Conservation (phyloP, 2,888 invertebrate genomes). For the Napeogenes inachia region DNA sequence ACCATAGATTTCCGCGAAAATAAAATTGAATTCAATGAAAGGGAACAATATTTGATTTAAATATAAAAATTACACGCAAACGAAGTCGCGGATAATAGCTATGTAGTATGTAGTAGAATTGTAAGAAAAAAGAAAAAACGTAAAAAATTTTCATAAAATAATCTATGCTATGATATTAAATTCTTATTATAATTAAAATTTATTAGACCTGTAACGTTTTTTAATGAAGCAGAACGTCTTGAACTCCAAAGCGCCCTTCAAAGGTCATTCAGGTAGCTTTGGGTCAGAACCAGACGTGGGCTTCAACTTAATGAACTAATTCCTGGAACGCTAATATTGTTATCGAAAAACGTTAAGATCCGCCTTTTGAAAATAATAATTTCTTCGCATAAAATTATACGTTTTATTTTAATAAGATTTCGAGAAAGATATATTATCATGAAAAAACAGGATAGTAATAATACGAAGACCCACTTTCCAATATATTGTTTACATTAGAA, state of each 20-base stretch:
- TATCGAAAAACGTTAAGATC: background rate
- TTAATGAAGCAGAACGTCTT: slow-evolving; percentile 6
- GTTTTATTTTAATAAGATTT: background rate
- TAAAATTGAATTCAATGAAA: too few species aligned
- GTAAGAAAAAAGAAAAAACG: too few species aligned
- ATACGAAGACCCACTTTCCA: background rate
- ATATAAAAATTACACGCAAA: too few species aligned
- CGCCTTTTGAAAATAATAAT: background rate
- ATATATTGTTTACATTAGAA: slow-evolving; percentile 6
- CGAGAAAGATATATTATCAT: background rate
- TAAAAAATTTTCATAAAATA: too few species aligned
- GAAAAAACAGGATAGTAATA: too few species aligned
- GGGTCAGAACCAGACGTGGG: slow-evolving; percentile 10
- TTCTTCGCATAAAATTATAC: background rate
- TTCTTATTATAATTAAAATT: background rate
- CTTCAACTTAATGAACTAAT: slow-evolving; percentile 10
- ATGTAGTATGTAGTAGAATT: too few species aligned
- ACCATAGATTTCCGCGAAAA: too few species aligned
- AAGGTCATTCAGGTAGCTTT: slow-evolving; percentile 21
- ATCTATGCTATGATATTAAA: too few species aligned
- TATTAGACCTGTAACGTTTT: slow-evolving; percentile 16
- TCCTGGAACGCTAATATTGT: slow-evolving; percentile 6
- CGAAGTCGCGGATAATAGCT: too few species aligned
- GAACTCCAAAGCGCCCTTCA: slow-evolving; percentile 16
- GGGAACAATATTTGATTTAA: too few species aligned